Conservation (phyloP, 2,888 invertebrate species). For the Protophormia terraenovae region DNA sequence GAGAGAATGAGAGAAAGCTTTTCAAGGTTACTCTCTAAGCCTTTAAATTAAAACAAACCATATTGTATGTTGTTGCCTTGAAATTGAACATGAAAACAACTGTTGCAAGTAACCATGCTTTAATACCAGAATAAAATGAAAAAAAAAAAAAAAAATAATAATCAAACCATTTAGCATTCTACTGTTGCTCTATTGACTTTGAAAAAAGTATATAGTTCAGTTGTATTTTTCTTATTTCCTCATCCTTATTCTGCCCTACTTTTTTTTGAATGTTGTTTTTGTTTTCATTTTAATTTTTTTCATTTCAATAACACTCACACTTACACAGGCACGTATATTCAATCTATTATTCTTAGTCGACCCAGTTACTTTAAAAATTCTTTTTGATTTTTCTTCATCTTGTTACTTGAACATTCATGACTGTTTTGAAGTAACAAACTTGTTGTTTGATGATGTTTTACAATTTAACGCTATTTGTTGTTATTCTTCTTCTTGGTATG, state of each 20-base stretch:
- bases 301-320: background rate
- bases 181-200: constrained; percentile 62
- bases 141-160: background rate
- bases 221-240: background rate
- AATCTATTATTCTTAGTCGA: background rate
- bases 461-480: background rate
- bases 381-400: background rate
- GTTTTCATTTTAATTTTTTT: background rate
- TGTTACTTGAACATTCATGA: background rate
- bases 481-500: background rate
- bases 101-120: constrained; percentile 64
- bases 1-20: constrained; percentile 46
- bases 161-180: constrained; percentile 2
- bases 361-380: constrained; percentile 1
- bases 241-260: constrained; percentile 21
- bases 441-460: constrained; percentile 8
- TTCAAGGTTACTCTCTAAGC: constrained; percentile 67
- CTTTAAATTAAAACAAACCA: constrained; percentile 33
- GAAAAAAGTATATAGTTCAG: constrained; percentile 10
- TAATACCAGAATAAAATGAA: constrained; percentile 9
- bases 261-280: background rate
- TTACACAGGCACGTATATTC: background rate
- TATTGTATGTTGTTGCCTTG: constrained; percentile 59
- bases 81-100: constrained; percentile 66
- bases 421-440: too few relatives aligned